Base-by-base conservation (phyloP, 1,140 invertebrate genomes). In the Scylla paramamosain region DNA sequence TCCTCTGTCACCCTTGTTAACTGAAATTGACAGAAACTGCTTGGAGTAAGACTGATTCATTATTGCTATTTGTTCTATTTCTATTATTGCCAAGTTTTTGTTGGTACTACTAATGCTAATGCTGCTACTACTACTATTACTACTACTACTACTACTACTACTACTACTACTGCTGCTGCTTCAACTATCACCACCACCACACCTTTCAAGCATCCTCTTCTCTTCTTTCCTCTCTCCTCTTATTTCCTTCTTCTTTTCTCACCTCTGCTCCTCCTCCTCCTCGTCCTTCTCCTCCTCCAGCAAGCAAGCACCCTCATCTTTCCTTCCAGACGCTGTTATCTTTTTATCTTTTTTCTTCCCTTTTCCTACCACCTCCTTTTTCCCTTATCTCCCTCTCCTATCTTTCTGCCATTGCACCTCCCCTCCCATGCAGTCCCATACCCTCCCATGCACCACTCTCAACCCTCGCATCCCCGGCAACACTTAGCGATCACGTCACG, bases 91-190 rank as follows among this genome's bases (percentile, higher is more conserved):
- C n/a, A n/a, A n/a, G n/a, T n/a, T n/a, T n/a, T n/a, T 77, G 20
- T 20, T 77, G 20, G 12, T 77, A 77, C 67, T n/a, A n/a, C 67
- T 12, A 77, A 12, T 77, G 67, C 25, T 77, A n/a, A 6, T 77
- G 20, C 67, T 77, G 20, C 67, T 77, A n/a, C 67, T n/a, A 77
- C 67, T 77, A 77, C 67, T 77, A 77, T 20, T 77, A 77, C 67
- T 77, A 77, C 67, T 77, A 77, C 67, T 77, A 77, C 67, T 77
- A 77, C 67, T 77, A 77, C 67, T 77, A n/a, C 67, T 77, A 77
- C 67, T 77, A 77, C 67, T 77, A 77, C 67, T n/a, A 77, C 67
- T 77, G n/a, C 67, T 77, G n/a, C 67, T 77, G n/a, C 67, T 77
- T 16, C 67, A 16, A 77, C 67, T 77, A 77, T 20, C n/a, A 77